Conservation (phyloP, 2,113 vertebrate species). For the Symphodus melops region DNA sequence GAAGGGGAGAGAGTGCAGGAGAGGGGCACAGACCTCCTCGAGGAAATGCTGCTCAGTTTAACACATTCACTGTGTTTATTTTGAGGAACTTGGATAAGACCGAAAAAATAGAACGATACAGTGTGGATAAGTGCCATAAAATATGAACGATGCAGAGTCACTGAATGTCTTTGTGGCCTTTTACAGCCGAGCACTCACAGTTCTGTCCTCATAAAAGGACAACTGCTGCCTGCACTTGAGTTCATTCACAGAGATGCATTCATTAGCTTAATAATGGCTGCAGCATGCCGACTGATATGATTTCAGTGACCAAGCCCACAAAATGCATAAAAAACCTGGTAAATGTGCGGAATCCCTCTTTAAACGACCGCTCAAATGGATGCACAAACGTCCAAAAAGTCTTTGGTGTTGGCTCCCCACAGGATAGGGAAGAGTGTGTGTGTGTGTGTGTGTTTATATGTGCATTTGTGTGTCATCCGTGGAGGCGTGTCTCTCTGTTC, state of each 20-base stretch:
- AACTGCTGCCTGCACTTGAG: background rate
- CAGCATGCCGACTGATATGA: constrained; percentile 6
- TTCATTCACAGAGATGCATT: constrained; percentile 6
- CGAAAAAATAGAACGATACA: constrained; percentile 9
- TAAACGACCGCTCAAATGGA: constrained; percentile 1
- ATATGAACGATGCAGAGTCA: constrained; percentile 41
- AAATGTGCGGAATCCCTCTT: background rate
- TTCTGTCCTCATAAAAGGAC: background rate
- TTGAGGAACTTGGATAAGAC: constrained; percentile 9
- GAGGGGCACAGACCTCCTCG: constrained; percentile 12
- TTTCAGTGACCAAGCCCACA: background rate
- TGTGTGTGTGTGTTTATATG: constrained; percentile 14
- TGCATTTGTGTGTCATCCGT: constrained; percentile 19
- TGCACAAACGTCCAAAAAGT: background rate
- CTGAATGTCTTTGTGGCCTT: constrained; percentile 14
- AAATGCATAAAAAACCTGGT: background rate
- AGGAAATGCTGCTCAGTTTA: constrained; percentile 4
- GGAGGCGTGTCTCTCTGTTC: constrained; percentile 54
- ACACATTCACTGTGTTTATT: constrained; percentile 34
- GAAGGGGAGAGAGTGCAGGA: constrained; percentile 5
- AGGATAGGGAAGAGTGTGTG: constrained; percentile 18
- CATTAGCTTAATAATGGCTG: background rate
- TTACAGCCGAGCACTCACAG: constrained; percentile 11
- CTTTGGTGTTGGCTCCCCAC: constrained; percentile 5
- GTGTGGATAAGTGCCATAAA: constrained; percentile 35